These are phyloP conservation scores for Ptilorrhoa leucosticta DNA, from an alignment of 2,113 vertebrate species.

Conservation along the genomic window DNA sequence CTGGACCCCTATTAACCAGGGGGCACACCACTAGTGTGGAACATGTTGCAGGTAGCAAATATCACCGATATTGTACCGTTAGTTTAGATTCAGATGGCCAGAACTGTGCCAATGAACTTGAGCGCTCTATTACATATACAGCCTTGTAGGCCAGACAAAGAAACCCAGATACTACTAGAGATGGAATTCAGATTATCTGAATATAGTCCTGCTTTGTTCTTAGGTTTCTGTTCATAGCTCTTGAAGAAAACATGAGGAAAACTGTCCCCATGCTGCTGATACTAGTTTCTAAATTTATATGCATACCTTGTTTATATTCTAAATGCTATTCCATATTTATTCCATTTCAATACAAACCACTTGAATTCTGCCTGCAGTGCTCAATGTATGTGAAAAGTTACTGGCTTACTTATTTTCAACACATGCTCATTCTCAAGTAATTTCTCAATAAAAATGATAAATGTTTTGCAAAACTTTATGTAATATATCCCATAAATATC, in stretches of 20 bases:
- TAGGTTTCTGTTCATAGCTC: neutral
- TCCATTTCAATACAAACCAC: neutral
- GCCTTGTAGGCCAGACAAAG: neutral
- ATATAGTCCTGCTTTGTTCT: neutral
- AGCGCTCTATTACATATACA: neutral
- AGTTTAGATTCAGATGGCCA: neutral
- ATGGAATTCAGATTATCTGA: neutral
- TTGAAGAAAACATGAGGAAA: neutral
- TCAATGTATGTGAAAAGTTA: neutral
- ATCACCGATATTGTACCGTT: neutral
- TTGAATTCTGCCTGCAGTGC: neutral
- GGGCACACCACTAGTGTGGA: neutral
- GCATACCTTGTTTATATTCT: neutral
- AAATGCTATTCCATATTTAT: neutral
- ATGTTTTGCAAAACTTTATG: neutral
- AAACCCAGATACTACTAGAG: neutral
- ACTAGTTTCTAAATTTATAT: neutral
- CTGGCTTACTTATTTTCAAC: neutral
- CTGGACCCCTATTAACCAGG: neutral
- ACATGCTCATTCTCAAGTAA: neutral
- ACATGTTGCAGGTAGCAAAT: neutral
- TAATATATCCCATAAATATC: neutral
- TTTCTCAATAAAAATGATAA: neutral
- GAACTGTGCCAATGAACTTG: neutral
- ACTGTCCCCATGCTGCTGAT: neutral